Percentiles rank a stretch among this genome's conserved stretches.
These are phyloP conservation scores for Anthopleura sola DNA, from an alignment of 64 coral and sea anemone species.

Conservation along the genomic window DNA sequence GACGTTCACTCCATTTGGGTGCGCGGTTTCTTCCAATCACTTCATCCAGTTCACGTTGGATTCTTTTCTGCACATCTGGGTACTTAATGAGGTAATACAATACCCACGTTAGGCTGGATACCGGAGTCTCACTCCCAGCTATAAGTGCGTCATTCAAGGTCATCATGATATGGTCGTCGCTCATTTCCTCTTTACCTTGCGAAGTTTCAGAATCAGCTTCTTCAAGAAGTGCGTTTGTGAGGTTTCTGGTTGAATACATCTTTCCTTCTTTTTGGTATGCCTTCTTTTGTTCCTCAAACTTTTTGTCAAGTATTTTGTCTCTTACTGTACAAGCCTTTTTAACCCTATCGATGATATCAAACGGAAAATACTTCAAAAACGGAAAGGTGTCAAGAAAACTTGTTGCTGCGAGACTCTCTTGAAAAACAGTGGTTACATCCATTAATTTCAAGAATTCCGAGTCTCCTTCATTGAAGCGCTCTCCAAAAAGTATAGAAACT, in stretches of 20 bases:
- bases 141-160: conserved; percentile 54
- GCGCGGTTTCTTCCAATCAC: conserved; percentile 13
- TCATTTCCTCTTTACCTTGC: neutral
- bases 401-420: conserved; percentile 29
- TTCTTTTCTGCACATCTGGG: conserved; percentile 48
- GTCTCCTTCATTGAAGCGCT: conserved; percentile 20
- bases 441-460: conserved; percentile 11
- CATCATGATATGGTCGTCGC: conserved; percentile 56
- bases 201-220: neutral
- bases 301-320: conserved; percentile 60
- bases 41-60: conserved; percentile 52
- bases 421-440: conserved; percentile 33
- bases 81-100: conserved; percentile 35
- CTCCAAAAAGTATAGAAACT: conserved; percentile 32
- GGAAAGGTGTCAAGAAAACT: conserved; percentile 61
- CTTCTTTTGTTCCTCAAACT: conserved; percentile 36
- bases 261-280: neutral
- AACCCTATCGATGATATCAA: conserved; percentile 20
- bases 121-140: conserved; percentile 57
- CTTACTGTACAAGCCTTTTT: conserved; percentile 5
- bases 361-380: conserved; percentile 38
- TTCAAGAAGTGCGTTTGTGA: neutral
- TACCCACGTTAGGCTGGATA: conserved; percentile 19
- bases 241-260: neutral
- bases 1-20: conserved; percentile 37